A percentile compares a stretch with the other conserved stretches of the same genome.
phyloP scores from a whole-genome alignment of 1,140 invertebrate genomes.

The Papilio glaucus region DNA sequence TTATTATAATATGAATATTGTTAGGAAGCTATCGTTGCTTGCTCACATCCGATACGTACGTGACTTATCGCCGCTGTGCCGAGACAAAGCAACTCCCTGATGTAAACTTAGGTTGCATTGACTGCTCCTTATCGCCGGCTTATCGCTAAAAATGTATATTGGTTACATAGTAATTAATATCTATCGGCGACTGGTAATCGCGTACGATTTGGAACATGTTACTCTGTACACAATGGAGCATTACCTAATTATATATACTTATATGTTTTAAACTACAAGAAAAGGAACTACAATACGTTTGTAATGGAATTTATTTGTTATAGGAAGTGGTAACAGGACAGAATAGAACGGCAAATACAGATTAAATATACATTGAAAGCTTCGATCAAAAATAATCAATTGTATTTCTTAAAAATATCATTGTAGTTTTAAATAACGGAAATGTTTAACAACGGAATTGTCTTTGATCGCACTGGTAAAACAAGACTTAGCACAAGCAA shows the following conservation, averaged over 20 bases:
- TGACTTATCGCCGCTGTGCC: slow-evolving; percentile 34
- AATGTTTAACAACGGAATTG: no score
- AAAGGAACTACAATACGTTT: no score
- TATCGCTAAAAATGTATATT: slow-evolving; percentile 30
- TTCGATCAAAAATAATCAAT: no score
- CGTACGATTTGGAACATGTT: not conserved
- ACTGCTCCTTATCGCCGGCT: slow-evolving; percentile 25
- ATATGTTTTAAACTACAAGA: no score
- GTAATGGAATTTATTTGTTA: no score
- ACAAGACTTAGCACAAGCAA: no score
- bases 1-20: not conserved
- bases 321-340: no score
- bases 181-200: not conserved
- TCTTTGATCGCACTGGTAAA: no score
- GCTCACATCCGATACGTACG: slow-evolving; percentile 27
- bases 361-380: no score
- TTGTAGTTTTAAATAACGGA: no score
- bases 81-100: slow-evolving; percentile 35
- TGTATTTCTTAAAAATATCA: no score
- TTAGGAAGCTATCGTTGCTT: slow-evolving; percentile 15
- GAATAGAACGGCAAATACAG: no score
- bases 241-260: not conserved
- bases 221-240: not conserved
- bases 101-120: slow-evolving; percentile 38
- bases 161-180: slow-evolving; percentile 35